phyloP scores from a whole-genome alignment of 2,113 vertebrate genomes.

The Gymnogyps californianus region DNA sequence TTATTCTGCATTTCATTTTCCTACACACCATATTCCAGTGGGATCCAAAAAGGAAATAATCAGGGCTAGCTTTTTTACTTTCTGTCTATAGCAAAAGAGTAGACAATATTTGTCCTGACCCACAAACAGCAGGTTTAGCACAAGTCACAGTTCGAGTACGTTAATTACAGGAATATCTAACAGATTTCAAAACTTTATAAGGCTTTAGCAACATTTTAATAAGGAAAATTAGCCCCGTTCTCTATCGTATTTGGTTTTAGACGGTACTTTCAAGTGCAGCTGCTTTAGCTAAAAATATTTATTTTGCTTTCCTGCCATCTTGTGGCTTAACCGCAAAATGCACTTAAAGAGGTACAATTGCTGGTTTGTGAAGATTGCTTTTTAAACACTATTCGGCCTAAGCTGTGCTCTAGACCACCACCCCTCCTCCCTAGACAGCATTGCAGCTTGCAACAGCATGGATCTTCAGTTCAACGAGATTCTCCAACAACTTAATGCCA shows the following conservation, averaged over 20 bases:
- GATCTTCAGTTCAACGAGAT: background rate
- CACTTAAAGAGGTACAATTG: background rate
- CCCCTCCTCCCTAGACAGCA: background rate
- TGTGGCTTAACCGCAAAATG: constrained; percentile 4
- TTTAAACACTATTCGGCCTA: background rate
- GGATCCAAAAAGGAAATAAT: background rate
- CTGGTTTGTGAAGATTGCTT: background rate
- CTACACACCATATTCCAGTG: background rate
- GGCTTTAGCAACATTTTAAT: background rate
- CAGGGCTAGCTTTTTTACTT: background rate
- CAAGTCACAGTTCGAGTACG: background rate
- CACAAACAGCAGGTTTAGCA: rapidly evolving
- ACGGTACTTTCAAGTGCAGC: background rate
- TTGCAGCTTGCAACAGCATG: background rate
- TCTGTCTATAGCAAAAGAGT: background rate
- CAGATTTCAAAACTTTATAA: background rate
- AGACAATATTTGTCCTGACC: background rate
- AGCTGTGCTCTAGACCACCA: background rate
- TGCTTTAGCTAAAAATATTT: background rate
- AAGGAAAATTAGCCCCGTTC: background rate
- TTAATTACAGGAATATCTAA: background rate
- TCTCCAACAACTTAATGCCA: background rate
- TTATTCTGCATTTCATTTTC: background rate
- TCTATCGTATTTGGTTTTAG: background rate
- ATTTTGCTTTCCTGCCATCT: constrained; percentile 54